These are phyloP conservation scores for Lithophane semibrunnea DNA, from an alignment of 2,888 invertebrate genomes.

Conservation along the genomic window DNA sequence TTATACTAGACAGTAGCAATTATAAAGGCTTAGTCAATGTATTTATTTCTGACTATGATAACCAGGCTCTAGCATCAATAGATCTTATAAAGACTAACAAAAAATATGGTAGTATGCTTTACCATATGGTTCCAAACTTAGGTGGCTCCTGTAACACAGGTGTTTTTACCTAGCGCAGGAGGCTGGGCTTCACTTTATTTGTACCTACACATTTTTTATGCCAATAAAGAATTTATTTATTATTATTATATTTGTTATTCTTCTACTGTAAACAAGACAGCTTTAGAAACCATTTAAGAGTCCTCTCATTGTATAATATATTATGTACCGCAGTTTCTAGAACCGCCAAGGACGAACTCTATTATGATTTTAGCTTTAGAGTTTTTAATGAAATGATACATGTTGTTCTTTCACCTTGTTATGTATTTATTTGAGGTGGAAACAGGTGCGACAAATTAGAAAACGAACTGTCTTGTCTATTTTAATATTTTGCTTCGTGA, in stretches of 20 bases:
- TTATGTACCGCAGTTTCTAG: conserved; percentile 9
- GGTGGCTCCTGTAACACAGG: background rate
- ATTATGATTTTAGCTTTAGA: conserved; percentile 1
- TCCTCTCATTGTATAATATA: conserved; percentile 13
- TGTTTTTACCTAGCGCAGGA: too few relatives aligned
- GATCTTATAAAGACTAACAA: too few relatives aligned
- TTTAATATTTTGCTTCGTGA: conserved; percentile 33
- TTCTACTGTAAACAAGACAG: conserved; percentile 27
- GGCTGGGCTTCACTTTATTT: too few relatives aligned
- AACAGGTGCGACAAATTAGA: conserved; percentile 5
- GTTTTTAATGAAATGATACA: conserved; percentile 15
- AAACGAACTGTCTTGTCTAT: conserved; percentile 20
- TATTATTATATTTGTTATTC: conserved; percentile 8
- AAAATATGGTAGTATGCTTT: background rate
- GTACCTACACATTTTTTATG: too few relatives aligned
- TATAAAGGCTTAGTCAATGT: conserved; percentile 1
- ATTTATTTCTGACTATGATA: conserved; percentile 12
- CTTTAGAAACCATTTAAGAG: background rate
- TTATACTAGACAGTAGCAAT: background rate
- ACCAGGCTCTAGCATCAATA: conserved; percentile 3
- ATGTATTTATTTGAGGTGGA: conserved; percentile 5
- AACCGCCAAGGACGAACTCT: conserved; percentile 6
- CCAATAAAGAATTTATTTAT: too few relatives aligned
- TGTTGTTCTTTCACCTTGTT: conserved; percentile 6
- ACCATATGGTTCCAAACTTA: background rate